Conservation (phyloP, 2,797 vertebrate genomes). For the Urosaurus nigricauda region DNA sequence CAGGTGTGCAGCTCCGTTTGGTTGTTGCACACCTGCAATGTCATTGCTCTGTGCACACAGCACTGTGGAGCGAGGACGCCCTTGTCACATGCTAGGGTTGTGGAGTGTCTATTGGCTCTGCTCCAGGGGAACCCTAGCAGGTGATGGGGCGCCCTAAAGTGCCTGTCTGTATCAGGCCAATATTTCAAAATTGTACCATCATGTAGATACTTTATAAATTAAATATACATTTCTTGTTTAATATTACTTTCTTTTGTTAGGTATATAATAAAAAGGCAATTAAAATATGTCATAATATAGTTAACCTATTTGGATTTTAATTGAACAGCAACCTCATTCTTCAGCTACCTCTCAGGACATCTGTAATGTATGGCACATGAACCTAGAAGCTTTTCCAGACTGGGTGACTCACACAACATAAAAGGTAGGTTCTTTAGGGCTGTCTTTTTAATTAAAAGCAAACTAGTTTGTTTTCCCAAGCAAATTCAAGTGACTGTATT, state of each 20-base stretch:
- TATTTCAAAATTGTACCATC: background rate
- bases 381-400: slow-evolving; percentile 74
- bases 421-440: slow-evolving; percentile 66
- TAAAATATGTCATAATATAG: background rate
- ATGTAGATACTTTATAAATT: background rate
- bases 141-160: no score
- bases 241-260: background rate
- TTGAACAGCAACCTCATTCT: slow-evolving; percentile 58
- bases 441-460: background rate
- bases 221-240: slow-evolving; percentile 15
- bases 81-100: no score
- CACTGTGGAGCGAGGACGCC: no score
- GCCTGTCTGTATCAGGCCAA: no score
- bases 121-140: no score
- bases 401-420: slow-evolving; percentile 73
- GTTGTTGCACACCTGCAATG: no score
- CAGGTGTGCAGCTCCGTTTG: no score
- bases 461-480: no score
- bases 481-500: no score
- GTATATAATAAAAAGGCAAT: background rate
- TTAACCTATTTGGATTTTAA: slow-evolving; percentile 41
- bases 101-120: no score
- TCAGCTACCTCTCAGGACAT: slow-evolving; percentile 53
- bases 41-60: no score
- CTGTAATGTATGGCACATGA: slow-evolving; percentile 75